Base-by-base conservation (phyloP, 37 sponge, comb jelly and placozoan species). In the Ianthella basta region DNA sequence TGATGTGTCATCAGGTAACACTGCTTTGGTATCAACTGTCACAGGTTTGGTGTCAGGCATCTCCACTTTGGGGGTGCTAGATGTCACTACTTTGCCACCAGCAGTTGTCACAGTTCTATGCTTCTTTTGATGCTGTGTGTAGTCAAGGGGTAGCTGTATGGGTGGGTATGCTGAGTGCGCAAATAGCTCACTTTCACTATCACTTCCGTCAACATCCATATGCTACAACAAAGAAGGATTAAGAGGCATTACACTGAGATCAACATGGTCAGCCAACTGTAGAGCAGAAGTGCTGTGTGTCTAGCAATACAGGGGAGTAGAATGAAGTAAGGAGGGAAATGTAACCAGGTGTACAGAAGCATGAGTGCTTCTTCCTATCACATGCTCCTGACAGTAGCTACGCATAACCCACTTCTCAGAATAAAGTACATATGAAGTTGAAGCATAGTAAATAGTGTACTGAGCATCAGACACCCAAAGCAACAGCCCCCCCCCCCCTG, bases 71-170 rank as follows among this genome's bases (percentile, higher is more conserved):
- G 18, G 18, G 18, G 5, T 27, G 27, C 5, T 61, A 29, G 29
- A 4, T 61, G 29, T 2, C 24, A 27, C 64, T 13, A 27, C 27
- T 61, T 61, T 27, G 29, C 4, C 29, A 10, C 10, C 29, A 57
- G 59, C 15, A 61, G 4, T 4, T 29, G 64, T n/a, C 64, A 61
- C 29, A 2, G 29, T 61, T 61, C 29, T 61, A 12, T 61, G 24
- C 29, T 29, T 61, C 24, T n/a, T 29, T 10, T 61, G 24, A 5
- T 89, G 89, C 14, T 54, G 80, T 23, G 33, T 72, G 80, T 85
- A 86, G 73, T 88, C 83, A 30, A 92, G 83, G 39, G 92, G 92
- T 6, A 92, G 86, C 27, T 80, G 89, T 21, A 88, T 59, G 14
- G 92, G 92, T 18, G 92, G 89, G 53, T 80, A 61, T 6, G 29